Evolutionary conservation across 2,888 invertebrate species (phyloP), one percentile per base, ranked within the genome.

Genomic region (Hylaea fasciaria): DNA sequence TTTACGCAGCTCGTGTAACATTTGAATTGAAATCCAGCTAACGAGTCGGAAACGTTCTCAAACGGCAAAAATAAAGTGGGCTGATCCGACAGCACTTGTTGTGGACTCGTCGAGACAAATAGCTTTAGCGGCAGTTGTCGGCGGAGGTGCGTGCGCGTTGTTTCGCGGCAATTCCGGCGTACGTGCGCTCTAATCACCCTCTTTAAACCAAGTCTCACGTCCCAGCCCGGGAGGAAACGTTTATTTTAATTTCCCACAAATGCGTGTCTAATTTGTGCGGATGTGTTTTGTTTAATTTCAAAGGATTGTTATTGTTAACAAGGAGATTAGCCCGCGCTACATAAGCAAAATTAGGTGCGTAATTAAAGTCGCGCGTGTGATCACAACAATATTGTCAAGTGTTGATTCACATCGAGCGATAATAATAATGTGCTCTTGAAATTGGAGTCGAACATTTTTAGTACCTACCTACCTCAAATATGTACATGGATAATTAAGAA

Each of bases 201-300:
- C 84, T 86, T 85, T 86, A 85, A 81, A 81, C 74, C 79, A 77
- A 79, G 76, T 76, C 85, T 82, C 89, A 87, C 89, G 87, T 86
- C 72, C 69, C 71, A 64, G 58, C 37, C 70, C 71, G 73, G 70
- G 78, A 78, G 81, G 74, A 81, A 86, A 80, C 83, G 84, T 88
- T 87, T 85, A 82, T 87, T 89, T 86, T 88, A 87, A 89, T 87
- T 84, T 82, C 71, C 83, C 83, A 80, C 87, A 88, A 89, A 87
- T 82, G 87, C 76, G 80, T 82, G 81, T 83, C 85, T 89, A 85
- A 89, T 89, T 87, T 83, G 79, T 76, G 68, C 69, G 79, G 78
- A 82, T 82, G 82, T 83, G 85, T 86, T 82, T 81, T 82, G 86
- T 85, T 86, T 84, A 82, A 85, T 82, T 84, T 78, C 76, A 77